Evolutionary conservation across 2,113 vertebrate species (phyloP).

Genomic region (Melanerpes formicivorus): DNA sequence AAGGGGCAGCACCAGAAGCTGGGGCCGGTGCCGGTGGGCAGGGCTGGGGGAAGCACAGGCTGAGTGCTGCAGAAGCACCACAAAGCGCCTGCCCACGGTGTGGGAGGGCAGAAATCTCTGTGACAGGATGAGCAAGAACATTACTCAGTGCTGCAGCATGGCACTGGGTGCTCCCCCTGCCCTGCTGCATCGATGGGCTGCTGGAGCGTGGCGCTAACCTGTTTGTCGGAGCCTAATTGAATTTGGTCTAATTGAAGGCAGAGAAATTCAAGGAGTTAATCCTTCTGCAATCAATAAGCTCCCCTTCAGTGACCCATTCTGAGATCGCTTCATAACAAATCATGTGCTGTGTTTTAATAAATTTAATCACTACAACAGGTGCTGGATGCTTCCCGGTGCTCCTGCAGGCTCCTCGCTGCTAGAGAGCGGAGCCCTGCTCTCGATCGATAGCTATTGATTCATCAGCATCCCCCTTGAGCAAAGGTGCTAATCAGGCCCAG

Average conservation of each 20-base stretch:
- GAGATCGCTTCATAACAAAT: slow-evolving; percentile 74
- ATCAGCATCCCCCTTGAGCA: slow-evolving; percentile 68
- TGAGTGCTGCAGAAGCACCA: neutral
- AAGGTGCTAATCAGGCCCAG: slow-evolving; percentile 61
- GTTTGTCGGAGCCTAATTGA: slow-evolving; percentile 74
- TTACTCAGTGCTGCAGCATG: slow-evolving; percentile 37
- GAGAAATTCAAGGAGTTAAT: slow-evolving; percentile 77
- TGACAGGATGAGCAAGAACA: slow-evolving; percentile 10
- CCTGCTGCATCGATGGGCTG: slow-evolving; percentile 67
- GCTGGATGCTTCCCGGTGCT: slow-evolving; percentile 66
- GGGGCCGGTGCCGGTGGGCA: neutral
- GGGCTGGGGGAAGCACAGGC: neutral
- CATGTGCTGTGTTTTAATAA: slow-evolving; percentile 74
- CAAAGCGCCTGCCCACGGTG: neutral
- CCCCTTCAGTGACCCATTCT: slow-evolving; percentile 77
- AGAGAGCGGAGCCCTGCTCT: neutral
- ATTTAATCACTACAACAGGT: slow-evolving; percentile 69
- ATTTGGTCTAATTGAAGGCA: slow-evolving; percentile 71
- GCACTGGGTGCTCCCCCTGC: slow-evolving; percentile 60
- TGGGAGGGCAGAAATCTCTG: neutral
- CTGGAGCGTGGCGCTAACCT: slow-evolving; percentile 69
- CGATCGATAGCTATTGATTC: slow-evolving; percentile 61
- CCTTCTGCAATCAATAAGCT: slow-evolving; percentile 77
- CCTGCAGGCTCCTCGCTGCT: slow-evolving; percentile 48
- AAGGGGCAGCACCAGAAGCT: neutral